These are phyloP conservation scores for Caenorhabditis becei DNA, from an alignment of 2,888 invertebrate species.

Conservation along the genomic window DNA sequence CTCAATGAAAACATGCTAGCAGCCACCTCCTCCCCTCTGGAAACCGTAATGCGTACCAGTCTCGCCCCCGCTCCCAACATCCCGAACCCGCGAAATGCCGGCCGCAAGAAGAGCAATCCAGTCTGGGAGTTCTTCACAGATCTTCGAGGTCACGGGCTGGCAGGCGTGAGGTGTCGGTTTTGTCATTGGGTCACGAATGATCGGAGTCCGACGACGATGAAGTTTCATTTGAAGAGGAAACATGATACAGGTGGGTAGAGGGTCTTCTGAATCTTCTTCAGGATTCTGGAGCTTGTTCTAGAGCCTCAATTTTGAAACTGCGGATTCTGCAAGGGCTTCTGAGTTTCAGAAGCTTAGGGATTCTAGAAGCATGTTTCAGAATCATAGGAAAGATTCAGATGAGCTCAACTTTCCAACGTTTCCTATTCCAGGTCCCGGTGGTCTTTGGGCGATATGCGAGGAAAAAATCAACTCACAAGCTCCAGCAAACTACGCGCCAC, in stretches of 20 bases:
- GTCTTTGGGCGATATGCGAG: slow-evolving; percentile 74
- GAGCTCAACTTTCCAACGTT: no score
- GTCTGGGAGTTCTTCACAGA: slow-evolving; percentile 78
- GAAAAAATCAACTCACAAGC: slow-evolving; percentile 75
- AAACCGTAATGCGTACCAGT: slow-evolving; percentile 45
- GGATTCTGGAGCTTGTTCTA: background rate
- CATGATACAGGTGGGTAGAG: slow-evolving; percentile 68
- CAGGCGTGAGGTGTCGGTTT: slow-evolving; percentile 73
- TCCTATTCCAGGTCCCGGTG: slow-evolving; percentile 66
- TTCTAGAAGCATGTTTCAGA: no score
- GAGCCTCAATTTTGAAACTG: background rate
- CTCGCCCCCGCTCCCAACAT: slow-evolving; percentile 74
- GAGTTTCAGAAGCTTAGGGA: no score
- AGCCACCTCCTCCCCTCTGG: slow-evolving; percentile 18
- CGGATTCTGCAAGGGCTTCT: no score
- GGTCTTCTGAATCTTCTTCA: background rate
- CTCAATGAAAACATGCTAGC: slow-evolving; percentile 13
- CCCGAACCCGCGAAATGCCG: slow-evolving; percentile 74
- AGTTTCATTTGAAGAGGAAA: slow-evolving; percentile 74
- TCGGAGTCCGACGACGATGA: slow-evolving; percentile 76
- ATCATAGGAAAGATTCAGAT: no score
- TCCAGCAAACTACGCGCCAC: slow-evolving; percentile 71
- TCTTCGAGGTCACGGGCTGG: slow-evolving; percentile 70
- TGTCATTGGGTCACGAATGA: slow-evolving; percentile 76
- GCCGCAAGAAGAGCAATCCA: slow-evolving; percentile 75